phyloP scores from a whole-genome alignment of 2,888 invertebrate species.

The Saturnia japonica region DNA sequence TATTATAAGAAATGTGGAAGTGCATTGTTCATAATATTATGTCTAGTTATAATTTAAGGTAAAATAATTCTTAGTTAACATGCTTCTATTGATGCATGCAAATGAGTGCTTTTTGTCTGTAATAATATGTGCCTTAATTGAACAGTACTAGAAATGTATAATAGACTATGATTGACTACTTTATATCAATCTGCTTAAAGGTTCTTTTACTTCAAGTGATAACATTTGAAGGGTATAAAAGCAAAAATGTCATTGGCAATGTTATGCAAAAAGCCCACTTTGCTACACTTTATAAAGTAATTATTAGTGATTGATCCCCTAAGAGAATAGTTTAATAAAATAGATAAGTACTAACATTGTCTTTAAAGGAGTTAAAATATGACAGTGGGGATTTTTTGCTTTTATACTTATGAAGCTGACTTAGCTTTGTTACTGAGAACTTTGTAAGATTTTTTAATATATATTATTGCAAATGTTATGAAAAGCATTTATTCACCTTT shows the following conservation, averaged over 20 bases:
- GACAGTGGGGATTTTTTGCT: not conserved
- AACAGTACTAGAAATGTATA: not conserved
- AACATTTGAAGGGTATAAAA: not conserved
- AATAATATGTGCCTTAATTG: conserved; percentile 10
- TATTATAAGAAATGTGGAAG: not conserved
- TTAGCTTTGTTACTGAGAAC: not conserved
- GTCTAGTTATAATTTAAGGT: not conserved
- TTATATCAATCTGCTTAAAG: not conserved
- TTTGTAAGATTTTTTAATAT: not conserved
- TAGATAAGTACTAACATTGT: too few relatives aligned
- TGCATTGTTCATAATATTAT: conserved; percentile 1
- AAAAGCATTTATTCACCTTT: not conserved
- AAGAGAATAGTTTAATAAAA: too few relatives aligned
- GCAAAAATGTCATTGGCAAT: too few relatives aligned
- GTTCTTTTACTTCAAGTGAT: not conserved
- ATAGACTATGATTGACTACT: not conserved
- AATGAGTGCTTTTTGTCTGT: not conserved
- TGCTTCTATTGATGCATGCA: not conserved
- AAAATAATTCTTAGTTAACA: not conserved
- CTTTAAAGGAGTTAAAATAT: too few relatives aligned
- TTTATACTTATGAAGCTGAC: not conserved
- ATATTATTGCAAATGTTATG: not conserved
- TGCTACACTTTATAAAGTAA: too few relatives aligned
- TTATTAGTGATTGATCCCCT: too few relatives aligned
- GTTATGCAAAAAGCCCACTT: too few relatives aligned